Evolutionary conservation across 2,797 vertebrate genomes (phyloP).

Genomic region (Vipera latastei): DNA sequence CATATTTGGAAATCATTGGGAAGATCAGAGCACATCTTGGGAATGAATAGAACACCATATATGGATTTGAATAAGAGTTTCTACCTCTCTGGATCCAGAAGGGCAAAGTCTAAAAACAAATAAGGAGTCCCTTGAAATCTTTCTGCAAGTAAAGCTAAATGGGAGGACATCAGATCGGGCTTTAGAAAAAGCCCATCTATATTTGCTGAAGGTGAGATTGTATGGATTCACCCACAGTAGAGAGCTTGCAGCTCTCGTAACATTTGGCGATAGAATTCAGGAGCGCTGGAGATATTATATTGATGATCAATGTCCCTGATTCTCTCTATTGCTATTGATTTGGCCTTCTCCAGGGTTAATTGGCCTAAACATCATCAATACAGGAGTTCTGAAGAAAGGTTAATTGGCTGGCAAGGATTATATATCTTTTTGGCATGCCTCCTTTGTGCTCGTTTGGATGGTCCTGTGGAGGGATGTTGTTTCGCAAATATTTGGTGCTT

Average conservation of each 20-base stretch:
- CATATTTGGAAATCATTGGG: not conserved
- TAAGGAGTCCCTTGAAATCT: not conserved
- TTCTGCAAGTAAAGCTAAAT: not conserved
- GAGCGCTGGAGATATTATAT: not conserved
- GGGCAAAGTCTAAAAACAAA: not conserved
- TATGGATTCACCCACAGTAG: not conserved
- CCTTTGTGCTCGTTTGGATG: not conserved
- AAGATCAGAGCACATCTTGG: not conserved
- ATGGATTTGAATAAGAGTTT: not conserved
- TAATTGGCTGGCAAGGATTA: not conserved
- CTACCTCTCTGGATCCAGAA: not conserved
- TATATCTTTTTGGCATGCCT: not conserved
- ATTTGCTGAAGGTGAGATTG: not conserved
- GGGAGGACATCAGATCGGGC: not conserved
- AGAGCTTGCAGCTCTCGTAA: not conserved
- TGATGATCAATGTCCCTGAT: not conserved
- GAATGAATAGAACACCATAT: not conserved
- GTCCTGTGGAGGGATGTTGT: not conserved
- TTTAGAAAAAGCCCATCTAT: not conserved
- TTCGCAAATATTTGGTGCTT: not conserved
- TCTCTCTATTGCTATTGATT: not conserved
- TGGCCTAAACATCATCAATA: not conserved
- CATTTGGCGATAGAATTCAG: not conserved
- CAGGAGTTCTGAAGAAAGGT: not conserved
- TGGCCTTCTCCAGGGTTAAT: not conserved